Base-by-base conservation (phyloP, 2,888 invertebrate species). In the Galerucella calmariensis region DNA sequence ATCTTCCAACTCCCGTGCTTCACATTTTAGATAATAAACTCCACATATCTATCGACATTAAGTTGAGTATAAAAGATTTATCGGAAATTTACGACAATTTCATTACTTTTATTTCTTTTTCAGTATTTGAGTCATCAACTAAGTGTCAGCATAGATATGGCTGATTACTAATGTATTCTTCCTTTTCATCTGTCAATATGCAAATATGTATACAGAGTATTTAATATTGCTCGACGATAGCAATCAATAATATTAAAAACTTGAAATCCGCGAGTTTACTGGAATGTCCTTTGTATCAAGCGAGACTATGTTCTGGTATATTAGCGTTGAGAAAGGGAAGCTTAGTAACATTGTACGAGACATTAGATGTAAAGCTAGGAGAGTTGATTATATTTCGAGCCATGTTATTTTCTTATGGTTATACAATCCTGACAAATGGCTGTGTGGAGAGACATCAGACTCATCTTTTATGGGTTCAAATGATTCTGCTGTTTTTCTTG, bases 361-460 rank as follows among this genome's bases (percentile, higher is more conserved):
- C 71, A 65, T 71, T 56, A 65, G 65, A 56, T 71, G 65, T 71
- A 58, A 71, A 71, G 56, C 10, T 41, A 65, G 58, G 58, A 65
- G 24, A 59, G 74, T 66, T 74, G 72, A 71, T 74, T 71, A 71
- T 76, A 67, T 76, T 62, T 62, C 76, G 59, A 72, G 66, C 72
- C 76, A 46, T 72, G 69, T 67, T 72, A 74, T 74, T 72, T 61
- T 62, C 74, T 75, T 69, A 70, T 75, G 78, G 80, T 68, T 78
- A 80, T 71, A 75, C 72, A 78, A 81, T 78, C 80, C 76, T 81
- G 79, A 81, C 78, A 81, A 79, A 80, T 80, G 67, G 77, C 62
- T 61, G 75, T 58, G 46, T 61, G 67, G 69, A 65, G 75, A 69
- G 63, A 65, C 59, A 69, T 48, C 51, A 66, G 59, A 74, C 71